These are phyloP conservation scores for Plestiodon gilberti DNA, from an alignment of 2,113 vertebrate species.

Conservation along the genomic window DNA sequence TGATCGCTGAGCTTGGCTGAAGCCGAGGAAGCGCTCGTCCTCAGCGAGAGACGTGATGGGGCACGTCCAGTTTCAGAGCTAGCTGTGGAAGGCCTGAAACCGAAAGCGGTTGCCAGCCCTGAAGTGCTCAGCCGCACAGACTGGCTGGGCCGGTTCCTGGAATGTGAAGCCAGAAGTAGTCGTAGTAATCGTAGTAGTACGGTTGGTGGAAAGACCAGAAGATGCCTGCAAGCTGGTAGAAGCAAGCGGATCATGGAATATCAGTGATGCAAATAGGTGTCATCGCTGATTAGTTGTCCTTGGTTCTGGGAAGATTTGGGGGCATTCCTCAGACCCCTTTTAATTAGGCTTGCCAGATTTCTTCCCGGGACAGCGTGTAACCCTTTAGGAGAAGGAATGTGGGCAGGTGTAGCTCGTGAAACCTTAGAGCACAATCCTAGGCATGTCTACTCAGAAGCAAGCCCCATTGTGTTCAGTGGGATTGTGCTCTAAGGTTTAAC, in stretches of 20 bases:
- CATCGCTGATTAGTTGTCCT: not conserved
- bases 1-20: not conserved
- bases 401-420: no score
- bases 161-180: no score
- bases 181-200: no score
- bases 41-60: not conserved
- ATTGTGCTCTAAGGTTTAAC: no score
- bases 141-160: conserved; percentile 13
- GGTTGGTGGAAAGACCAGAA: no score
- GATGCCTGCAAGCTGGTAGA: no score
- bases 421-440: no score
- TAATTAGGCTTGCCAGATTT: not conserved
- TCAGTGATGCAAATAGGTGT: not conserved
- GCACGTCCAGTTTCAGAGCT: conserved; percentile 21
- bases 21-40: not conserved
- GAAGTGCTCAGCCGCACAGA: not conserved
- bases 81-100: conserved; percentile 1
- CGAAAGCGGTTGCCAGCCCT: conserved; percentile 15
- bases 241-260: not conserved
- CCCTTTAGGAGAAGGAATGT: no score
- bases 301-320: not conserved
- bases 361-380: no score
- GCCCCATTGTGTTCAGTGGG: no score
- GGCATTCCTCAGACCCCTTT: not conserved
- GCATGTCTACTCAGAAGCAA: no score